phyloP scores from a whole-genome alignment of 1,140 invertebrate genomes.

The Drosophila repleta region DNA sequence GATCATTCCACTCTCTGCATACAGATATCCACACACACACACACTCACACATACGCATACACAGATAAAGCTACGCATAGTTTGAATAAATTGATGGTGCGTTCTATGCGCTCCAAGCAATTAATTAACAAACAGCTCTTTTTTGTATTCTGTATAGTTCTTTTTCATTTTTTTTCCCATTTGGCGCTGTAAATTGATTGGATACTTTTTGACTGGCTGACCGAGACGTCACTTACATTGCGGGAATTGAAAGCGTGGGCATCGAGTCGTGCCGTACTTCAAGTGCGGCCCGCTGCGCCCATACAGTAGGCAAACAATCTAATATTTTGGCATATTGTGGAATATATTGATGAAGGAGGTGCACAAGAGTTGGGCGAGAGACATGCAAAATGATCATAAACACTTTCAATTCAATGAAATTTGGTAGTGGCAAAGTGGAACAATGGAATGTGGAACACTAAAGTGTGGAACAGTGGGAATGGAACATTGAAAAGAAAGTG shows the following conservation, averaged over 20 bases:
- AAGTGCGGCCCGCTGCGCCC: conserved; percentile 12
- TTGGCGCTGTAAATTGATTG: conserved; percentile 67
- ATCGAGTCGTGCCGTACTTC: conserved; percentile 14
- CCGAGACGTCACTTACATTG: conserved; percentile 33
- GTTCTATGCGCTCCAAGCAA: conserved; percentile 64
- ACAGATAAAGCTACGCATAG: conserved; percentile 23
- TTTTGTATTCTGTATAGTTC: conserved; percentile 20
- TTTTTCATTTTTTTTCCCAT: conserved; percentile 22
- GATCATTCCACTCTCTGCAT: conserved; percentile 83
- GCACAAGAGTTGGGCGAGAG: conserved; percentile 1
- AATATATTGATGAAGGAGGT: conserved; percentile 14
- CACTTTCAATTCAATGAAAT: not conserved
- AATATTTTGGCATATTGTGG: conserved; percentile 25
- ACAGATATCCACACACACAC: conserved; percentile 22
- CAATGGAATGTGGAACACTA: not conserved
- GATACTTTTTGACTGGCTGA: conserved; percentile 14
- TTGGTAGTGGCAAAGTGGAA: not conserved
- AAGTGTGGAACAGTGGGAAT: not conserved
- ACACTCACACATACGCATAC: not conserved
- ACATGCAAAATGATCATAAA: not conserved
- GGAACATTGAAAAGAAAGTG: not conserved
- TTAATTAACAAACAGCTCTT: conserved; percentile 65
- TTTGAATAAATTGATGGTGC: conserved; percentile 67
- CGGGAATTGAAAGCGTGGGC: conserved; percentile 15
- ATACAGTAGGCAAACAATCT: conserved; percentile 18